Evolutionary conservation across 2,888 invertebrate genomes (phyloP), one percentile per base, ranked within the genome.

Genomic region (Perithous albicinctus): DNA sequence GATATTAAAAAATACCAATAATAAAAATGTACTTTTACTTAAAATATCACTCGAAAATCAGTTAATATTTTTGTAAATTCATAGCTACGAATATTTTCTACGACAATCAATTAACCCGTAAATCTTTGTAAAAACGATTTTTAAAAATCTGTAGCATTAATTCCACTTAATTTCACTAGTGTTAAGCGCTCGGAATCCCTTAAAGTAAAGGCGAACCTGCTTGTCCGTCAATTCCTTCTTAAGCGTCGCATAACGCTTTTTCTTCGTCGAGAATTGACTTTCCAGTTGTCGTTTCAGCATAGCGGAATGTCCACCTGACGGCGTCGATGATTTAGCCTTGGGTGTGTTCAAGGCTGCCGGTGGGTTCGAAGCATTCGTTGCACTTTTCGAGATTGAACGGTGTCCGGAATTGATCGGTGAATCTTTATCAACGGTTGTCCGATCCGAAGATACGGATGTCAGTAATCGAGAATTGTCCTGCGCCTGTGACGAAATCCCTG

Each of bases 151-250:
- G n/a, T n/a, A n/a, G n/a, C n/a, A n/a, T n/a, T n/a, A n/a, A n/a
- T n/a, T n/a, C n/a, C n/a, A n/a, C n/a, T n/a, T n/a, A n/a, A n/a
- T n/a, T n/a, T n/a, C n/a, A n/a, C n/a, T n/a, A n/a, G n/a, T n/a
- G n/a, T n/a, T n/a, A n/a, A n/a, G n/a, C n/a, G n/a, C n/a, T n/a
- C n/a, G n/a, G 29, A 29, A 29, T 29, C n/a, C n/a, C n/a, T n/a
- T n/a, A 15, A 43, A n/a, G 43, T 43, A 43, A 3, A 43, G n/a
- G 43, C 74, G 6, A 43, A 88, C 90, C 84, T 91, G 88, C 64
- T 90, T 90, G 2, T 88, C 87, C 0, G 48, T 54, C 6, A 91
- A 73, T 7, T 90, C 88, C 59, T 85, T 88, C 43, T 77, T 86
- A 0, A 89, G 23, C 4, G 51, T 32, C 12, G 67, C 56, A 51